Evolutionary conservation across 2,113 vertebrate genomes (phyloP).

Genomic region (Mixornis gularis): DNA sequence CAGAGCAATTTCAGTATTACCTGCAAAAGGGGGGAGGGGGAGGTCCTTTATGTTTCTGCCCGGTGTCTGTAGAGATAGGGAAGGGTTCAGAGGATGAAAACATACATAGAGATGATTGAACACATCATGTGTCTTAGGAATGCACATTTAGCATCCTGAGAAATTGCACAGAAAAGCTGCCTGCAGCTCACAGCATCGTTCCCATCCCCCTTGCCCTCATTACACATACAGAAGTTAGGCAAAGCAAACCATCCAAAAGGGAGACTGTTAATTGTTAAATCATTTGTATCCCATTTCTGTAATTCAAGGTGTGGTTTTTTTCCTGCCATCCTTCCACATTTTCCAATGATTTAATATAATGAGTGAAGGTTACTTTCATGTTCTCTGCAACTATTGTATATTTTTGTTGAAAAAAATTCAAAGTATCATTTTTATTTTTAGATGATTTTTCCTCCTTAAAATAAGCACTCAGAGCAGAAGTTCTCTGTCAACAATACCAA

Average conservation of each 20-base stretch:
- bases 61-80: background rate
- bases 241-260: background rate
- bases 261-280: background rate
- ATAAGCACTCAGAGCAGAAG: background rate
- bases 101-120: background rate
- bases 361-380: background rate
- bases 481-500: constrained; percentile 19
- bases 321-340: background rate
- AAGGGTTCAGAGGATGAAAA: background rate
- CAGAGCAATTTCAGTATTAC: background rate
- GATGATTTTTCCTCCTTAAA: background rate
- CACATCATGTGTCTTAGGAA: background rate
- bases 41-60: background rate
- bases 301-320: background rate
- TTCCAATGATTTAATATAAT: background rate
- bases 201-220: background rate
- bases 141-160: background rate
- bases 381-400: background rate
- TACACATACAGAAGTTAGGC: background rate
- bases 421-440: constrained; percentile 3
- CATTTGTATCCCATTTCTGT: background rate
- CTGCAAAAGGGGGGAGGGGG: background rate
- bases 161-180: background rate
- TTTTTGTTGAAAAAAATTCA: background rate
- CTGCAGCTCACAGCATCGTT: background rate